These are phyloP conservation scores for Heliconius nattereri DNA, from an alignment of 1,140 invertebrate species.

Conservation along the genomic window DNA sequence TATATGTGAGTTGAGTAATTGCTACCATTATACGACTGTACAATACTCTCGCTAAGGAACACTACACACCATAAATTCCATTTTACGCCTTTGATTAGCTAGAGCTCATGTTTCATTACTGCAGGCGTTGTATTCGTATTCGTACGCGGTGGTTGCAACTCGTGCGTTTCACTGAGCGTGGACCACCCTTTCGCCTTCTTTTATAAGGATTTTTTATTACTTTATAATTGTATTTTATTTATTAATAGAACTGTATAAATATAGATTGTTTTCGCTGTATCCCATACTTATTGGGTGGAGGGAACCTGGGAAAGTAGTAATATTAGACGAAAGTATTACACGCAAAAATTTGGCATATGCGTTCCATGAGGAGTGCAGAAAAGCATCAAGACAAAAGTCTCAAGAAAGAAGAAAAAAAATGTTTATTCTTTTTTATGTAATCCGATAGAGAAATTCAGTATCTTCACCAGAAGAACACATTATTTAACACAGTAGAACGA, in stretches of 20 bases:
- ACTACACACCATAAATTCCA: slow-evolving; percentile 75
- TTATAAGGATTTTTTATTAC: background rate
- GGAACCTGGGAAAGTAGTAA: background rate
- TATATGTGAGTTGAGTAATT: slow-evolving; percentile 74
- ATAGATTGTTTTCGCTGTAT: background rate
- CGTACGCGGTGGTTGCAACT: slow-evolving; percentile 57
- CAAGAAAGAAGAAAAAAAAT: too few species aligned
- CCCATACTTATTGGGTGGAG: background rate
- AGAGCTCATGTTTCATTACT: slow-evolving; percentile 65
- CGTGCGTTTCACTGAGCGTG: slow-evolving; percentile 54
- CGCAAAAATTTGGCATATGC: too few species aligned
- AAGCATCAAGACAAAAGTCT: too few species aligned
- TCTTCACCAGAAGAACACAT: too few species aligned
- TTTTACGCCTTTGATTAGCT: slow-evolving; percentile 78
- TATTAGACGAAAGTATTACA: too few species aligned
- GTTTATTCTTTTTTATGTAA: too few species aligned
- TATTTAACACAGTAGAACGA: too few species aligned
- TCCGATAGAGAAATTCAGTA: too few species aligned
- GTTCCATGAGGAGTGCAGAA: too few species aligned
- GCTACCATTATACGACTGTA: slow-evolving; percentile 68
- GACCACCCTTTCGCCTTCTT: slow-evolving; percentile 47
- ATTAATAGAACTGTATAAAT: too few species aligned
- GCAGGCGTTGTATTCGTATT: slow-evolving; percentile 44
- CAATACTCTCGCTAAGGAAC: slow-evolving; percentile 74
- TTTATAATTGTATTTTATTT: background rate